Base-by-base conservation (phyloP, 35 echinoderm and acorn worm species). In the Lytechinus variegatus region DNA sequence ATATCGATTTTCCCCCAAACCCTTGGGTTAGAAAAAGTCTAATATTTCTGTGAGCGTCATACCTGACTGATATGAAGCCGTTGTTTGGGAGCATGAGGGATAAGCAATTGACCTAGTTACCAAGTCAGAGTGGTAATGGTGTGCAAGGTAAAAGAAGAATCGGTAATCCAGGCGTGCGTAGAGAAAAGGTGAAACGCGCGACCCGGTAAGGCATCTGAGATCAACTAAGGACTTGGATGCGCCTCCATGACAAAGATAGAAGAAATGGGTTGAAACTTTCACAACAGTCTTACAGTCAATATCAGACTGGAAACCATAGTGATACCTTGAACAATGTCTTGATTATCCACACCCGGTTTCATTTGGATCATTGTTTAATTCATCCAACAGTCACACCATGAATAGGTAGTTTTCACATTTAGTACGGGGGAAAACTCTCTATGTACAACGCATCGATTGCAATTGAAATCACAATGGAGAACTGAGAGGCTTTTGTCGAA, bases 61-160 rank as follows among this genome's bases (percentile, higher is more conserved):
- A 12, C 16, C 57, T 60, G 57, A 79, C 66, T 79, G 61, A 58
- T 13, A 71, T 71, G 1, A 13, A 71, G 11, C 1, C 61, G 10
- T 24, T 79, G 66, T 79, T 79, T 7, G 14, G 66, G 19, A 24
- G 66, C 66, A 79, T 24, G 66, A 79, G 66, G 66, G 66, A 79
- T 19, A 79, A 79, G 66, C 66, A 79, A 79, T 79, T 79, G 66
- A 79, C 66, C 66, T 79, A 79, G 16, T 79, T 79, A 79, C n/a
- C 24, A 24, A 7, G 66, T 79, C 24, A 24, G 21, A 79, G 56
- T 16, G 66, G 66, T 79, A 19, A 14, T 14, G 66, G 19, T 79
- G 21, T 79, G 66, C 66, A 24, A 24, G 12, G 66, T 79, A 79
- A 6, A 44, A 44, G 33, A 44, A 24, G 66, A 79, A 79, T 79